Base-by-base conservation (phyloP, 1,140 invertebrate genomes). In the Druon quercuslanigerum region DNA sequence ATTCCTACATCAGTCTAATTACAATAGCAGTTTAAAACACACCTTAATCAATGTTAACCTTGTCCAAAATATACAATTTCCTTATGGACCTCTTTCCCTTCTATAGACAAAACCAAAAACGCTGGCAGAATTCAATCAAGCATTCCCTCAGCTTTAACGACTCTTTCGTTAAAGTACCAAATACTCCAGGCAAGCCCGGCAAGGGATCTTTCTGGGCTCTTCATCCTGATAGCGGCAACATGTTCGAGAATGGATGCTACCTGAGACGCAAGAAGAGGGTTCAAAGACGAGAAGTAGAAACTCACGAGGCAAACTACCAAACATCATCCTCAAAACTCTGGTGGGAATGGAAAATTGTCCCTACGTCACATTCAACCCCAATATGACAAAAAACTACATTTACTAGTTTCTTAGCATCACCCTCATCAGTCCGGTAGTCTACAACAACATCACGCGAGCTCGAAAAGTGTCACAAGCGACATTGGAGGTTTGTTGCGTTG, bases 121-220 rank as follows among this genome's bases (percentile, higher is more conserved):
- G n/a, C n/a, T n/a, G n/a, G n/a, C n/a, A n/a, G n/a, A n/a, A n/a
- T n/a, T n/a, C n/a, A n/a, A n/a, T n/a, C n/a, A n/a, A n/a, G n/a
- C n/a, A n/a, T n/a, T n/a, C n/a, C n/a, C n/a, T n/a, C n/a, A n/a
- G n/a, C n/a, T n/a, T n/a, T n/a, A n/a, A n/a, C n/a, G n/a, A n/a
- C n/a, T n/a, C n/a, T n/a, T n/a, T n/a, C n/a, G n/a, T n/a, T n/a
- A n/a, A n/a, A n/a, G n/a, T n/a, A n/a, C n/a, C n/a, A n/a, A n/a
- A n/a, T n/a, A n/a, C n/a, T n/a, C n/a, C n/a, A n/a, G n/a, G n/a
- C 90, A 99, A 99, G 99, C 99, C 99, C 90, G 99, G 99, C 90
- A 99, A 99, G 89, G 99, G 99, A 0, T 99, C n/a, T n/a, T n/a
- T n/a, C n/a, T n/a, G n/a, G n/a, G n/a, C n/a, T n/a, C n/a, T n/a